Evolutionary conservation across 2,113 vertebrate species (phyloP).

Genomic region (Marcusenius ussheri): DNA sequence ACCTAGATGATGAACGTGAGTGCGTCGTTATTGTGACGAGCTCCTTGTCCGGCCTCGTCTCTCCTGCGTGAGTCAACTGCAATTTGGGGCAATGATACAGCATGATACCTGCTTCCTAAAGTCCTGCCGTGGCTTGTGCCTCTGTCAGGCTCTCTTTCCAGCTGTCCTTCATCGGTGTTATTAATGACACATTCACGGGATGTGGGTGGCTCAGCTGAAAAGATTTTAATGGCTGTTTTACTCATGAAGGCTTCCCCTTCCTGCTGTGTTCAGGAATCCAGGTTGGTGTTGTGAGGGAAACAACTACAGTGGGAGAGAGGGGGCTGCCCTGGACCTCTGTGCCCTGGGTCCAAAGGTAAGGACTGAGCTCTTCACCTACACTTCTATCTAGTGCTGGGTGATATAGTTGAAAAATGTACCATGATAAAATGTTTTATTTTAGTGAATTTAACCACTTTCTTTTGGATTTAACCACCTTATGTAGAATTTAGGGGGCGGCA

Average conservation of each 20-base stretch:
- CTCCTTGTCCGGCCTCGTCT: neutral
- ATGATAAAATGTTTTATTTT: neutral
- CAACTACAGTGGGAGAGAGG: slow-evolving; percentile 44
- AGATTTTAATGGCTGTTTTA: slow-evolving; percentile 3
- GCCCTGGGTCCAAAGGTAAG: slow-evolving; percentile 57
- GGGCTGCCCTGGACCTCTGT: slow-evolving; percentile 48
- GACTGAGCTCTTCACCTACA: neutral
- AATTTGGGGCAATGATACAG: neutral
- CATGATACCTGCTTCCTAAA: neutral
- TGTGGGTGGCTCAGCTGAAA: neutral
- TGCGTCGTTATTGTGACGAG: neutral
- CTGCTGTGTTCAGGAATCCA: slow-evolving; percentile 52
- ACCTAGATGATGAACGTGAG: neutral
- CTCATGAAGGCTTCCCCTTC: neutral
- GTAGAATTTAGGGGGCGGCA: neutral
- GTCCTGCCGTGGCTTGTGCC: neutral
- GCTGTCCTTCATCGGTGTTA: neutral
- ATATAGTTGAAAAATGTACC: neutral
- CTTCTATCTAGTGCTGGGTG: neutral
- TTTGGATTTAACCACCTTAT: neutral
- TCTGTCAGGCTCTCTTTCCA: neutral
- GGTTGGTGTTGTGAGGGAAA: slow-evolving; percentile 58
- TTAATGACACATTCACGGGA: neutral
- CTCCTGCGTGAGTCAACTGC: neutral
- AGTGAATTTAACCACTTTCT: neutral